phyloP scores from a whole-genome alignment of 2,888 invertebrate genomes.

The Baccha elongata region DNA sequence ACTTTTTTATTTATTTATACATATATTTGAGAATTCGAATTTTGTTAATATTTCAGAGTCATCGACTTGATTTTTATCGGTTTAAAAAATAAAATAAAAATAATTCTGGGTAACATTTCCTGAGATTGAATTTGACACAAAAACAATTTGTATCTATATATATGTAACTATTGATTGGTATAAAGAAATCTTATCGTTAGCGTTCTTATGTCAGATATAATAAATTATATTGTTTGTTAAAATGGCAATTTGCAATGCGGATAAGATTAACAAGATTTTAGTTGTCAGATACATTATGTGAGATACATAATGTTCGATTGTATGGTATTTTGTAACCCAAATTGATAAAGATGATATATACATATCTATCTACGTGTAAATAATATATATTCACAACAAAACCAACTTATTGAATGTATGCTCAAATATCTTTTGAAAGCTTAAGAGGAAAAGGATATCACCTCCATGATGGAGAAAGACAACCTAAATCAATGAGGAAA shows the following conservation, averaged over 20 bases:
- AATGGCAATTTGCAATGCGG: slow-evolving; percentile 64
- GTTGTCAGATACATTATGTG: slow-evolving; percentile 58
- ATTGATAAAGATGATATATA: slow-evolving; percentile 5
- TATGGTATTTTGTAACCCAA: not conserved
- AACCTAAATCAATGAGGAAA: slow-evolving; percentile 27
- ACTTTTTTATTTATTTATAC: slow-evolving; percentile 24
- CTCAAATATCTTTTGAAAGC: not conserved
- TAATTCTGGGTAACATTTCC: slow-evolving; percentile 27
- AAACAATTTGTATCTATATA: slow-evolving; percentile 30
- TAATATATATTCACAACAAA: slow-evolving; percentile 3
- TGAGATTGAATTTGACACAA: slow-evolving; percentile 41
- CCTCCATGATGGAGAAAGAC: slow-evolving; percentile 4
- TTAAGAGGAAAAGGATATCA: not conserved
- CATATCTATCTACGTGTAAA: not conserved
- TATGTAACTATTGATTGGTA: slow-evolving; percentile 28
- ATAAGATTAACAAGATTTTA: slow-evolving; percentile 63
- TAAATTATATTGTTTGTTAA: slow-evolving; percentile 43
- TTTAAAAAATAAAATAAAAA: slow-evolving; percentile 35
- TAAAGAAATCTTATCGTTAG: slow-evolving; percentile 58
- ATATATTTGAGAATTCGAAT: slow-evolving; percentile 15
- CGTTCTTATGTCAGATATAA: slow-evolving; percentile 44
- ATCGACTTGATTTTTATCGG: slow-evolving; percentile 62
- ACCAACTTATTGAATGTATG: slow-evolving; percentile 20
- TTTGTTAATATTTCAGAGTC: slow-evolving; percentile 41
- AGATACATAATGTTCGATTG: not conserved